Evolutionary conservation across 2,797 vertebrate species (phyloP), one percentile per base, ranked within the genome.

Genomic region (Trachops cirrhosus): DNA sequence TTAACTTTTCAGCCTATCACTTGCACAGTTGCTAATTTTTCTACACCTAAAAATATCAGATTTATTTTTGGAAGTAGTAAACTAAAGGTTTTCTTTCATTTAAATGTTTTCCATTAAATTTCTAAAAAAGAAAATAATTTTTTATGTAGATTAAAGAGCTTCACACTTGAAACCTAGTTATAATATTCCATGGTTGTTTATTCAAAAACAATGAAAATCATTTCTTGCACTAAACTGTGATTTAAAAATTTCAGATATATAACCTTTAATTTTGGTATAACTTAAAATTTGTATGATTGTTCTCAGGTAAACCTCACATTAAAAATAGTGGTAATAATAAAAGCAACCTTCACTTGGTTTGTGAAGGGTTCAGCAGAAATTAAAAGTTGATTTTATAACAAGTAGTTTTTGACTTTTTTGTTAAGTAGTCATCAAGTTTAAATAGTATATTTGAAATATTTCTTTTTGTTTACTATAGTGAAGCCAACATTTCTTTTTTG

Each of bases 31-130:
- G 71, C 90, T 96, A 73, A 80, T 89, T 96, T 93, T 80, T 77
- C 44, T 93, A 14, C 4, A 54, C 7, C 24, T 96, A 77, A 86
- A 95, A 93, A 73, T 97, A 64, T 54, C 34, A 15, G 24, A 50
- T 92, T 93, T 95, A 78, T 95, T 86, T 93, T 96, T 80, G n/a
- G 67, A 80, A 89, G 11, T 44, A 94, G 16, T 91, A 93, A 96
- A 88, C 46, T 89, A 80, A 73, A 16, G 8, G 29, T 82, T 93
- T 97, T 93, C 79, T 93, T 97, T 93, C 79, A 64, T 94, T 96
- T 95, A 89, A 89, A 82, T 73, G 18, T 2, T 68, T 94, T 82
- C 19, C 11, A 75, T 85, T 93, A 54, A 92, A 83, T 5, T 83
- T 5, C 44, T 82, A 74, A 92, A 70, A 83, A 59, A 77, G 22